A percentile compares a stretch with the other conserved stretches of the same genome.
Evolutionary conservation across 2,113 vertebrate genomes (phyloP).

Genomic region (Anguilla rostrata): DNA sequence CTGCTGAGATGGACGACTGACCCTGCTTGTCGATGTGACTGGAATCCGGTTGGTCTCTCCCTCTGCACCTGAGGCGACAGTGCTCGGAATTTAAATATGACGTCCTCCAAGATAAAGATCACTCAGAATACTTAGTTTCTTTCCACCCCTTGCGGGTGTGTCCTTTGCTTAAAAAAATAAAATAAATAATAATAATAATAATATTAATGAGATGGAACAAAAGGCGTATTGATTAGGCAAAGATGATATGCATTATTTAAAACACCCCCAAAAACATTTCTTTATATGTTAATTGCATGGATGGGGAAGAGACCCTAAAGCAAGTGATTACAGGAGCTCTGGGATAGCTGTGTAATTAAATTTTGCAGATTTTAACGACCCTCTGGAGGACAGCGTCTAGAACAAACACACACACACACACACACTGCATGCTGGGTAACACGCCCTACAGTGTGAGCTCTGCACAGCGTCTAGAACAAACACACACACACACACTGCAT

Average conservation of each 20-base stretch:
- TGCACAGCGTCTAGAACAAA: not conserved
- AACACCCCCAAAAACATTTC: not conserved
- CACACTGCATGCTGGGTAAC: not conserved
- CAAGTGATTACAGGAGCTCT: slow-evolving; percentile 1
- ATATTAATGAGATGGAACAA: not conserved
- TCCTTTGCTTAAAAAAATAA: not conserved
- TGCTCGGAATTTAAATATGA: not conserved
- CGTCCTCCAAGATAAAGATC: not conserved
- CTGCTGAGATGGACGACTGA: not conserved
- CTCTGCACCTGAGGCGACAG: not conserved
- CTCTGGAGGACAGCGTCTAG: slow-evolving; percentile 2
- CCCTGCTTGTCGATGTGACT: not conserved
- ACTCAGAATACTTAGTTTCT: not conserved
- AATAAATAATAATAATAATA: no score
- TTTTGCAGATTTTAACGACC: not conserved
- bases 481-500: not conserved
- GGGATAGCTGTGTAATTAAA: slow-evolving; percentile 23
- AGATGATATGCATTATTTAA: not conserved
- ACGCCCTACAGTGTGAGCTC: slow-evolving; percentile 18
- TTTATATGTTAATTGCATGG: slow-evolving; percentile 21
- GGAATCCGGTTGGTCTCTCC: not conserved
- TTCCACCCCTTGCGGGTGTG: not conserved
- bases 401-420: not conserved
- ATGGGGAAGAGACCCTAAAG: slow-evolving; percentile 1
- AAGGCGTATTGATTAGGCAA: not conserved